Base-by-base conservation (phyloP, 2,113 vertebrate species). In the Romanogobio albipinnatus region DNA sequence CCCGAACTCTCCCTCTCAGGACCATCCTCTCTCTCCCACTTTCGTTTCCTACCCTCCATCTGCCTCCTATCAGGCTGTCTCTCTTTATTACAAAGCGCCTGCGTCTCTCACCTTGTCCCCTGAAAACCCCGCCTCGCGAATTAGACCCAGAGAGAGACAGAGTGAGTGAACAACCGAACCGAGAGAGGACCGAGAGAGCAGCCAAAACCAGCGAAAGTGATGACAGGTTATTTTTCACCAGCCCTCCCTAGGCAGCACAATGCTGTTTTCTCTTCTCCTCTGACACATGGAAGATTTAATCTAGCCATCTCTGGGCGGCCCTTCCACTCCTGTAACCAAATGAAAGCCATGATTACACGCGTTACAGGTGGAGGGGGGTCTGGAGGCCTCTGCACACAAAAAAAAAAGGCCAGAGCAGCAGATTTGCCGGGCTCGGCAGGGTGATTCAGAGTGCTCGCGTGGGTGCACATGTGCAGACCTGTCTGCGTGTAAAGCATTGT, bases 141-240 rank as follows among this genome's bases (percentile, higher is more conserved):
- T 84, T 53, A 82, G 53, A 75, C 76, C 66, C 77, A 49, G 43
- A 33, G 22, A 53, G 64, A 49, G 9, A 56, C 19, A 22, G 74
- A 79, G 70, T 45, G 61, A 87, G 83, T 19, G 76, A 71, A 47
- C 84, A 84, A 85, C 81, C 33, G 74, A 84, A 88, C 85, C 76
- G 73, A 68, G 66, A 82, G 88, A 81, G 85, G 64, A 76, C 64
- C 58, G 43, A 84, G 53, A n/a, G 79, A 79, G 78, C 78, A 79
- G 83, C 76, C 56, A 10, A 82, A 71, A 22, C 66, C 15, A n/a
- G 66, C 36, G 78, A 86, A 94, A 92, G 92, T 93, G 93, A 94
- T 94, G 94, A 95, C 93, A 94, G 94, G 92, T 92, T 94, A 94
- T 94, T 94, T 95, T 95, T 94, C 95, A 95, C 93, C 91, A 91